Base-by-base conservation (phyloP, 2,888 invertebrate species). In the Diabrotica balteata region DNA sequence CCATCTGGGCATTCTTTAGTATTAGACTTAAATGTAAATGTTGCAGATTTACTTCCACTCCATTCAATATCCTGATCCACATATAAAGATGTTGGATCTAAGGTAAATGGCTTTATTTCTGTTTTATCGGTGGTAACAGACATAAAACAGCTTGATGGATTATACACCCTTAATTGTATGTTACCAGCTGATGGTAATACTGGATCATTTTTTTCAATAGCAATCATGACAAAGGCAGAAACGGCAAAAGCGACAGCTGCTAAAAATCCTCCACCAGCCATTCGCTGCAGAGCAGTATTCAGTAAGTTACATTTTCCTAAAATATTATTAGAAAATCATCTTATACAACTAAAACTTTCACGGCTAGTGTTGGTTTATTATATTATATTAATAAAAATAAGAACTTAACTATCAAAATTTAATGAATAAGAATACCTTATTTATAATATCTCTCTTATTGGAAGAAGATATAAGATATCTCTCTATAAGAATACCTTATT, bases 201-300 rank as follows among this genome's bases (percentile, higher is more conserved):
- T 0, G 89, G 87, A 74, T 90, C 89, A 0, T 90, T 88, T 81
- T 91, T 92, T 89, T 94, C 89, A 65, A 96, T 85, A 44, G 87
- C 82, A 0, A 94, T 79, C 83, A 96, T 94, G 1, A 98, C 89
- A n/a, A 94, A 79, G 4, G 92, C 97, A 1, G 98, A 96, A 45
- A 95, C 86, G 10, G 93, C 84, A 80, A 98, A 99, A 0, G 98
- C 91, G 0, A 89, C 67, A 0, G 93, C 92, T 0, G 96, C 95
- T 1, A 99, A 81, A 22, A 95, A 79, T 52, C 98, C 97, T 7
- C 98, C 98, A 77, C 90, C 87, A 0, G 92, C 90, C 86, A 99
- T 91, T 81, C 95, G 92, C 79, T 95, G 94, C 62, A 97, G 85
- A 0, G 97, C 96, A 63, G 92, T 93, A 62, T 86, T 87, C 42